phyloP scores from a whole-genome alignment of 2,113 vertebrate genomes.

The Maccullochella peelii region DNA sequence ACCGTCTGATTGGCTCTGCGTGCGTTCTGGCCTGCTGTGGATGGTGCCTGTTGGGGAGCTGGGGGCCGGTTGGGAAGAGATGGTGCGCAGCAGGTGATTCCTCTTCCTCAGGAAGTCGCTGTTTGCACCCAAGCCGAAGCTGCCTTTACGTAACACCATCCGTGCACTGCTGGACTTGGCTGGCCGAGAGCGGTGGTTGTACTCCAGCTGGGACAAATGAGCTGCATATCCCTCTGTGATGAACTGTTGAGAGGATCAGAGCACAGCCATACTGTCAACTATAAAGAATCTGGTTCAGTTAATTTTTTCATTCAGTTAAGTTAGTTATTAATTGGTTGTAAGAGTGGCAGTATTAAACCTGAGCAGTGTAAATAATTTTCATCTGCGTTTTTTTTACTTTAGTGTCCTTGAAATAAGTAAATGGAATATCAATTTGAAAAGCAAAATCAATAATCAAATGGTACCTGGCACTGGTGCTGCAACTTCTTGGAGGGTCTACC shows the following conservation, averaged over 20 bases:
- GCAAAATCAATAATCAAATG: background rate
- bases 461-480: slow-evolving; percentile 97
- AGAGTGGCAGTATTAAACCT: background rate
- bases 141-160: slow-evolving; percentile 96
- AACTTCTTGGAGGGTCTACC: slow-evolving; percentile 97
- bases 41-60: slow-evolving; percentile 85
- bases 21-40: slow-evolving; percentile 88
- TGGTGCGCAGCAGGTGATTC: slow-evolving; percentile 96
- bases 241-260: slow-evolving; percentile 78
- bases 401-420: background rate
- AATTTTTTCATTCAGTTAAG: background rate
- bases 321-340: background rate
- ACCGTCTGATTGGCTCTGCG: slow-evolving; percentile 89
- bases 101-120: slow-evolving; percentile 95
- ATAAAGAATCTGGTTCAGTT: background rate
- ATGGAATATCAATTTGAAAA: slow-evolving; percentile 11
- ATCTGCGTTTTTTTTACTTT: background rate
- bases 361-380: background rate
- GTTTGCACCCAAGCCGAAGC: slow-evolving; percentile 94
- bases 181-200: slow-evolving; percentile 92
- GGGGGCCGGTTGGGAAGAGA: slow-evolving; percentile 92
- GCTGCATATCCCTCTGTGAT: slow-evolving; percentile 96
- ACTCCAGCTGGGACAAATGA: slow-evolving; percentile 95
- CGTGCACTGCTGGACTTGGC: slow-evolving; percentile 93
- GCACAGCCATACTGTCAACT: slow-evolving; percentile 13